Percentiles rank a stretch among this genome's conserved stretches.
Conservation (phyloP, 2,888 invertebrate species). For the Slavum lentiscoides region DNA sequence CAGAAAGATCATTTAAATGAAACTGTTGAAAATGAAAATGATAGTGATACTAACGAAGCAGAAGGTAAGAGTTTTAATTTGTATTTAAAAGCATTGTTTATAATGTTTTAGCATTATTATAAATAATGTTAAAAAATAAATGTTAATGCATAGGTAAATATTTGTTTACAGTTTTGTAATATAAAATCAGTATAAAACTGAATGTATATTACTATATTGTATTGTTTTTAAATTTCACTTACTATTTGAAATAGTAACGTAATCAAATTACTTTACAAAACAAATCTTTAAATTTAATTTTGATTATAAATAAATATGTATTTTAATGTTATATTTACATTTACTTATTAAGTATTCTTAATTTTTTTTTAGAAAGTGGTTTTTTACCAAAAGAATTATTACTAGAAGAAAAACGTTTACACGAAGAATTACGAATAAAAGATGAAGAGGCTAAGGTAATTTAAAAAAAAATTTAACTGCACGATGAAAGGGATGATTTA, state of each 20-base stretch:
- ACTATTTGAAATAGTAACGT: no score
- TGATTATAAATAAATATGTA: background rate
- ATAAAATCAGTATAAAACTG: background rate
- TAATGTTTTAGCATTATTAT: no score
- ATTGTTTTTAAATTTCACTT: no score
- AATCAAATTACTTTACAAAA: no score
- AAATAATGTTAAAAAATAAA: background rate
- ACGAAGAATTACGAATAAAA: background rate
- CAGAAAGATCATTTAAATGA: background rate
- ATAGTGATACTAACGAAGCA: background rate
- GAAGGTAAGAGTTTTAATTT: background rate
- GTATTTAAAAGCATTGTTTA: background rate
- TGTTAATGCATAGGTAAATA: background rate
- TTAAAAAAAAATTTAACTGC: background rate
- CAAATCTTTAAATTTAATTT: no score
- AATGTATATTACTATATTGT: background rate
- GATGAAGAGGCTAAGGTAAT: conserved; percentile 4
- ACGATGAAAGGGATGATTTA: background rate
- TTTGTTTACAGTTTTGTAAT: background rate
- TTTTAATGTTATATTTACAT: background rate
- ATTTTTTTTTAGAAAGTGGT: conserved; percentile 9
- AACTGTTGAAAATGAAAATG: no score
- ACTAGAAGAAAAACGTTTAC: conserved; percentile 22
- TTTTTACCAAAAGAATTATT: conserved; percentile 18
- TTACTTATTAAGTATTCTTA: background rate